These are phyloP conservation scores for Pseudopleuronectes americanus DNA, from an alignment of 2,797 vertebrate genomes.

Conservation along the genomic window DNA sequence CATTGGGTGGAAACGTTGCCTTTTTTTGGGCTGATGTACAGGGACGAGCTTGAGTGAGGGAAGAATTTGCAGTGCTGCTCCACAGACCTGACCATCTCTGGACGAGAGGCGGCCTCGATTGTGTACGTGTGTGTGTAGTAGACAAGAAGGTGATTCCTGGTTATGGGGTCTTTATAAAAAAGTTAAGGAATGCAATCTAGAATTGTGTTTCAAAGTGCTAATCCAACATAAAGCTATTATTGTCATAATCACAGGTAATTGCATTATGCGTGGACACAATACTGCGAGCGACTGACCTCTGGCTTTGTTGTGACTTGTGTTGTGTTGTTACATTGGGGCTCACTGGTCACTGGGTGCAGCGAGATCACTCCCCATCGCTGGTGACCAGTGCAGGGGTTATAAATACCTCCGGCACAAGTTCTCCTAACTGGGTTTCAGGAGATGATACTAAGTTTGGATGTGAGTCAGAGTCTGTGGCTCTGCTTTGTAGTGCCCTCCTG, in stretches of 20 bases:
- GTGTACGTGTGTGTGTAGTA: slow-evolving; percentile 26
- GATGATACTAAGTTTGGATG: slow-evolving; percentile 83
- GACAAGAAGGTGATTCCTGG: slow-evolving; percentile 49
- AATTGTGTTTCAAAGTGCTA: too few species aligned
- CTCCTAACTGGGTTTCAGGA: slow-evolving; percentile 74
- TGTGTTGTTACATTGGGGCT: slow-evolving; percentile 61
- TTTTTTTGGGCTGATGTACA: slow-evolving; percentile 79
- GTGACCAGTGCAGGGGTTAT: slow-evolving; percentile 70
- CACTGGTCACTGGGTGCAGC: slow-evolving; percentile 53
- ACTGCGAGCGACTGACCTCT: slow-evolving; percentile 35
- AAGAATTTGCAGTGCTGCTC: slow-evolving; percentile 71
- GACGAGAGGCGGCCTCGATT: slow-evolving; percentile 39
- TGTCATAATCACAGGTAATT: background rate
- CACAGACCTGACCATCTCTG: slow-evolving; percentile 73
- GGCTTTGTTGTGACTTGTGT: slow-evolving; percentile 60
- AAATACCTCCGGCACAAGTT: slow-evolving; percentile 76
- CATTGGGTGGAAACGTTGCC: slow-evolving; percentile 70
- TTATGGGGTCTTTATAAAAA: slow-evolving; percentile 22
- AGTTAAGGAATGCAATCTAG: too few species aligned
- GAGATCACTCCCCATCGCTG: slow-evolving; percentile 49
- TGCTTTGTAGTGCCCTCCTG: slow-evolving; percentile 70
- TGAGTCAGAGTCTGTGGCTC: slow-evolving; percentile 78
- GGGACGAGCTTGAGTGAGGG: slow-evolving; percentile 67
- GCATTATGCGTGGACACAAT: background rate
- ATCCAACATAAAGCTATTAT: too few species aligned